Conservation (phyloP, 2,113 vertebrate species). For the Macroglossus sobrinus region DNA sequence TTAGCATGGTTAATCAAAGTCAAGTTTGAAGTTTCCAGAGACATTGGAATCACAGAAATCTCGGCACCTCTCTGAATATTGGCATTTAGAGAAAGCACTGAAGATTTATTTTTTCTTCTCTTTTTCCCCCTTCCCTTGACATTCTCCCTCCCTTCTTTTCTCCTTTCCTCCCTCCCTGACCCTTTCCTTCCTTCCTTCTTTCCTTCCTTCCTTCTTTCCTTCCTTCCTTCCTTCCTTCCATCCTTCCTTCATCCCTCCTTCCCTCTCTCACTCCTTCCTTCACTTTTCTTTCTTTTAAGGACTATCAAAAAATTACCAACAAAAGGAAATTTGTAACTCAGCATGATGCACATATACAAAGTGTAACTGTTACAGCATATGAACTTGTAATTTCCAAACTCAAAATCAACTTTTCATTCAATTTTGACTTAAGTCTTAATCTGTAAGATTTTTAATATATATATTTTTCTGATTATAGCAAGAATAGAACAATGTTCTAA, state of each 20-base stretch:
- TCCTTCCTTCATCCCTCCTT: not conserved
- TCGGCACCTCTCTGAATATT: slow-evolving; percentile 47
- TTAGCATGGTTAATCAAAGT: slow-evolving; percentile 82
- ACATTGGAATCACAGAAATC: slow-evolving; percentile 58
- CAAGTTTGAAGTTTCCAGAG: slow-evolving; percentile 79
- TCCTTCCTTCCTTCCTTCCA: too few relatives aligned
- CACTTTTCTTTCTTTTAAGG: not conserved
- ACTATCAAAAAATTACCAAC: not conserved
- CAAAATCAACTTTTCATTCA: slow-evolving; percentile 25
- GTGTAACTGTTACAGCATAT: not conserved
- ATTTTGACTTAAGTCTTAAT: slow-evolving; percentile 19
- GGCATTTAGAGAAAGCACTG: slow-evolving; percentile 64
- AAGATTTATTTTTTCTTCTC: not conserved
- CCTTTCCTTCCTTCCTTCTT: too few relatives aligned
- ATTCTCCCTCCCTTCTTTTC: too few relatives aligned
- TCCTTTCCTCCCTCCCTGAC: not conserved
- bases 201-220: too few relatives aligned
- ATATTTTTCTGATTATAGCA: not conserved
- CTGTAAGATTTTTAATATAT: not conserved
- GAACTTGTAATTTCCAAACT: slow-evolving; percentile 24
- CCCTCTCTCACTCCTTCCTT: accelerated
- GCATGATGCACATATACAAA: not conserved
- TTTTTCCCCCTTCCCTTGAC: too few relatives aligned
- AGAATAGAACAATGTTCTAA: not conserved
- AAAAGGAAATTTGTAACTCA: not conserved